Evolutionary conservation across 2,888 invertebrate genomes (phyloP).

Genomic region (Dolichopus griseipennis): DNA sequence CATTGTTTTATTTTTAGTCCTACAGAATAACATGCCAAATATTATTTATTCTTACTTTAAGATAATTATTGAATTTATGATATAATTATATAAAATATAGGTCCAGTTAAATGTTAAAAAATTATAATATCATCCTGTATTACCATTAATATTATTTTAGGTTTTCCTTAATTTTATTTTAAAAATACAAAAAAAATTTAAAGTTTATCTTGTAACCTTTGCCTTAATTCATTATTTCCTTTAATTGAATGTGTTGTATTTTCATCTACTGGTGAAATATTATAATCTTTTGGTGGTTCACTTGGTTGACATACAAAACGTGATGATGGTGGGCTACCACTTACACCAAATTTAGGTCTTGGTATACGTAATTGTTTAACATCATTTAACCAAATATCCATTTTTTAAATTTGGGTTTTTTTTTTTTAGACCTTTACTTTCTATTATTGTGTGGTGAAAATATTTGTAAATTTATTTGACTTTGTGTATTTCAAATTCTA

Average conservation of each 20-base stretch:
- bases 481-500: no score
- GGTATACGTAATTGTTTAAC: slow-evolving; percentile 77
- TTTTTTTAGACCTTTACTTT: not conserved
- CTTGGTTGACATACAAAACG: slow-evolving; percentile 47
- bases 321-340: slow-evolving; percentile 37
- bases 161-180: no score
- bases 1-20: no score
- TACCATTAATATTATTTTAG: no score
- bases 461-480: no score
- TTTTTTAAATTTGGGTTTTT: slow-evolving; percentile 33
- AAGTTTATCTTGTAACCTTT: slow-evolving; percentile 67
- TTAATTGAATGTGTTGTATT: slow-evolving; percentile 21
- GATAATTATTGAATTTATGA: no score
- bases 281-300: slow-evolving; percentile 72
- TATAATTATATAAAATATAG: no score
- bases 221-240: slow-evolving; percentile 59
- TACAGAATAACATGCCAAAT: no score
- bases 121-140: no score
- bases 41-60: no score
- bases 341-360: slow-evolving; percentile 62
- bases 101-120: no score
- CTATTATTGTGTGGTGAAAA: no score
- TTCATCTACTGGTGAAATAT: slow-evolving; percentile 50
- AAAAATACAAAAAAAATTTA: slow-evolving; percentile 39
- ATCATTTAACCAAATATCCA: slow-evolving; percentile 80